Evolutionary conservation across 2,113 vertebrate species (phyloP), one percentile per base, ranked within the genome.

Genomic region (Athene noctua): DNA sequence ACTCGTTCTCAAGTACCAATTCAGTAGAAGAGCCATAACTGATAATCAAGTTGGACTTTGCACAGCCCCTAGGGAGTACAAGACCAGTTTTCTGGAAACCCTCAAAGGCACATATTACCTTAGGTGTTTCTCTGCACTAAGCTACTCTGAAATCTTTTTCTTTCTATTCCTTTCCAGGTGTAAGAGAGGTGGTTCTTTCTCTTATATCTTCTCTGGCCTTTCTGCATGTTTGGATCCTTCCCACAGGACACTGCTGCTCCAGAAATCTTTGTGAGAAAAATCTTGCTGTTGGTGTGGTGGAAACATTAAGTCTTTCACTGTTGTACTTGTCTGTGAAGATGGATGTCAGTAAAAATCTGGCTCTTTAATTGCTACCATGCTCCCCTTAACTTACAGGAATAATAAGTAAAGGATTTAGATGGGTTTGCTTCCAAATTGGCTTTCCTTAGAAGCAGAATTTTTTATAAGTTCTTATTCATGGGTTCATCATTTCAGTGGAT

Each of bases 51-150:
- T 36, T 38, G 30, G 20, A 67, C 47, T 52, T 83, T 86, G 23
- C 16, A 5, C 9, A 42, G 6, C 3, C 1, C 20, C 1, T 4
- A 27, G 11, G 13, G 32, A 15, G 20, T 47, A 2, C 6, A 11
- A 77, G 10, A 51, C 36, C 30, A 84, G 10, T 32, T 81, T 55
- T 63, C 59, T 44, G 65, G 29, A 58, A 51, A 19, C 46, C 55
- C 54, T 52, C 34, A 46, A 47, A 62, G 22, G 34, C 11, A 36
- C 5, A 1, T 49, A 30, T 57, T 84, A 15, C 19, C 9, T 27
- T 52, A 21, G 19, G 5, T 49, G 29, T 77, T 80, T 26, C 34
- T 92, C 30, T 36, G 12, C 20, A 5, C 23, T 77, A 34, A 81
- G 13, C 11, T 78, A 15, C 25, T 57, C 30, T 36, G 29, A 84